Conservation (phyloP, 2,888 invertebrate species). For the Tanytarsus gracilentus region DNA sequence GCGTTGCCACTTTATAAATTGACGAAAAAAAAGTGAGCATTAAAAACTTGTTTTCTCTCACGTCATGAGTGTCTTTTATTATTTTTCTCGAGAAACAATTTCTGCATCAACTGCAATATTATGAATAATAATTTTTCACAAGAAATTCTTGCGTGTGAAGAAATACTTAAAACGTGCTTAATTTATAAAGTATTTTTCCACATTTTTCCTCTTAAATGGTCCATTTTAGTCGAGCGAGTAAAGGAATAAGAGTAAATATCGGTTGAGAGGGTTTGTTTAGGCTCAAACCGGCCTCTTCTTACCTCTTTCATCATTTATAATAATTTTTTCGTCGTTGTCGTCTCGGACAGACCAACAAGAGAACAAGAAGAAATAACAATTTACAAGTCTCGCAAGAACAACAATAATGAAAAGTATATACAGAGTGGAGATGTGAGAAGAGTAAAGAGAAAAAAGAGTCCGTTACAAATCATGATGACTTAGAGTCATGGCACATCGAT, state of each 20-base stretch:
- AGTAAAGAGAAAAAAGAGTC: conserved; percentile 4
- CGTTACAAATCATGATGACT: conserved; percentile 9
- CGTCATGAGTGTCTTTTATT: not conserved
- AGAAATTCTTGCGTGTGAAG: no score
- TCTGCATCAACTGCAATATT: not conserved
- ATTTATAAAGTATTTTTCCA: not conserved
- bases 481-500: not conserved
- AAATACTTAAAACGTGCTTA: no score
- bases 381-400: conserved; percentile 4
- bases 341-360: no score
- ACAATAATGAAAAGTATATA: not conserved
- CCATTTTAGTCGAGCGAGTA: not conserved
- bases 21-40: not conserved
- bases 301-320: no score
- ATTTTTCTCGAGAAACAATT: not conserved
- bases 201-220: not conserved
- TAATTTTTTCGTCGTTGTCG: no score
- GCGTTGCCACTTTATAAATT: conserved; percentile 10
- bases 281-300: not conserved
- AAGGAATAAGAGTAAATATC: not conserved
- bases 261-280: conserved; percentile 5
- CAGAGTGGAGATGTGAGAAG: not conserved
- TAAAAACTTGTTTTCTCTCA: not conserved
- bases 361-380: not conserved
- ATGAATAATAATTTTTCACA: not conserved